Percentiles rank a stretch among this genome's conserved stretches.
phyloP scores from a whole-genome alignment of 2,113 vertebrate species.

The Dicentrarchus labrax region DNA sequence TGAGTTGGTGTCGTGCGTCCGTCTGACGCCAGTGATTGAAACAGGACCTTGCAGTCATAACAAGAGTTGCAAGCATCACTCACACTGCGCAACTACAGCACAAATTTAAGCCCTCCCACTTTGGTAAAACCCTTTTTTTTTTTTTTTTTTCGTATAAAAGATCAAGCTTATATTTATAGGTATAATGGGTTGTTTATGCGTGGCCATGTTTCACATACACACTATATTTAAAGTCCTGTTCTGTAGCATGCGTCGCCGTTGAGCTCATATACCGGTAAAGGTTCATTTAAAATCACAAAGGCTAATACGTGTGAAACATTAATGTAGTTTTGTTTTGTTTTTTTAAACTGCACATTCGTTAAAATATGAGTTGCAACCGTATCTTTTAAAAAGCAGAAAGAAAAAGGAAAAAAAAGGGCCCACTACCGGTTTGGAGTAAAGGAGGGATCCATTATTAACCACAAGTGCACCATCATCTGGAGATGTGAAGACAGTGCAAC shows the following conservation, averaged over 20 bases:
- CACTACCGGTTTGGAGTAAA: conserved; percentile 48
- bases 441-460: conserved; percentile 26
- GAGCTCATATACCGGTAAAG: not conserved
- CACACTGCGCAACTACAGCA: conserved; percentile 62
- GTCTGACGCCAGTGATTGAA: conserved; percentile 88
- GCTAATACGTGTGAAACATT: not conserved
- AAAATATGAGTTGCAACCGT: not conserved
- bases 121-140: not conserved
- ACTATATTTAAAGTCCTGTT: conserved; percentile 6
- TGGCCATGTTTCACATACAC: not conserved
- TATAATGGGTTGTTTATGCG: not conserved
- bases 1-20: conserved; percentile 73
- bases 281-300: not conserved
- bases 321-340: not conserved
- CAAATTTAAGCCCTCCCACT: conserved; percentile 70
- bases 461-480: conserved; percentile 73
- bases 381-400: conserved; percentile 37
- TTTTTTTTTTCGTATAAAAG: not conserved
- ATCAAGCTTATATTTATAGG: not conserved
- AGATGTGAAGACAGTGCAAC: conserved; percentile 30
- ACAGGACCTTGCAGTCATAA: conserved; percentile 82
- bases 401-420: not conserved
- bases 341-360: not conserved
- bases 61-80: conserved; percentile 81
- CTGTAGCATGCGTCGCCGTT: not conserved